Base-by-base conservation (phyloP, 2,797 vertebrate genomes). In the Chaunax sp. region DNA sequence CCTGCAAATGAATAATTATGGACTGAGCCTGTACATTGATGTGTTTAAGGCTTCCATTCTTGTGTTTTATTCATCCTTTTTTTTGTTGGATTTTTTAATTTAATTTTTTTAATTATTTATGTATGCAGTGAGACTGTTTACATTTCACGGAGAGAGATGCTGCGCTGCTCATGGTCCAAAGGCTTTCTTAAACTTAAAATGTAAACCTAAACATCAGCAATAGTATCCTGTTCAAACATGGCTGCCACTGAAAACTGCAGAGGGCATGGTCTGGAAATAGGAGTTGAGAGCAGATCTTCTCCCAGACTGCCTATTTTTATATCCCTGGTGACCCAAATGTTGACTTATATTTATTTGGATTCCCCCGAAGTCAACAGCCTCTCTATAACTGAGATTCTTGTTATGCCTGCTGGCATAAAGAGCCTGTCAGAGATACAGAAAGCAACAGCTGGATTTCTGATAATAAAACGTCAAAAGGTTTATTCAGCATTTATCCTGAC, bases 71-170 rank as follows among this genome's bases (percentile, higher is more conserved):
- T 60, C 38, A 3, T 62, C 23, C 19, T 18, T 30, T 64, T 71
- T 66, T 71, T 73, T 60, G 18, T 77, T 55, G 9, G 26, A 52
- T 43, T 55, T 59, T 75, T 45, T 22, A 13, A 20, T 7, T 81
- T 89, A 91, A 91, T 90, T 91, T 89, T 90, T 82, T 78, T 30
- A 38, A 59, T 83, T 84, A 80, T 86, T 84, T 89, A 90, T 89
- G 84, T 75, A 85, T 87, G 88, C 80, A 73, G 74, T 87, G 76
- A 84, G 49, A 70, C 86, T 90, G 91, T 92, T 91, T 91, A 91
- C 90, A 90, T 89, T 87, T 80, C 50, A 77, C 52, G 64, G 56
- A 80, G 67, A 71, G 56, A 79, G 26, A 83, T 64, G 59, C 46
- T 40, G 59, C 72, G 80, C 62, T 83, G 68, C 75, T 86, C 45